phyloP scores from a whole-genome alignment of 2,888 invertebrate species.

The Copidosoma aretas region DNA sequence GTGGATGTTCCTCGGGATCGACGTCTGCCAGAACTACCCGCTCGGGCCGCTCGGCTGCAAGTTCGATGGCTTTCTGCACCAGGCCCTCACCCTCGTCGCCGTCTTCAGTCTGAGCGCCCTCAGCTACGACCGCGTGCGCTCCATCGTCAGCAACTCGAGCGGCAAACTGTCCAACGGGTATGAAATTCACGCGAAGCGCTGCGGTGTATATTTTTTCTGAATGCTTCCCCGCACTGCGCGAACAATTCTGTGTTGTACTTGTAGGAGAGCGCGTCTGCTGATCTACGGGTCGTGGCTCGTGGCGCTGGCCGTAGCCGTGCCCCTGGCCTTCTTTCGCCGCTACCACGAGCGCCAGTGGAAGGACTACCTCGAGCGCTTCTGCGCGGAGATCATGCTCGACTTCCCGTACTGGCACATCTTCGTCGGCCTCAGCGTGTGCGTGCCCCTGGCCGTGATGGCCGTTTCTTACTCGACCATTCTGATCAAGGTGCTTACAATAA shows the following conservation, averaged over 20 bases:
- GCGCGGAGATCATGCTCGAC: conserved; percentile 71
- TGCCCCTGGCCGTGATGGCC: conserved; percentile 77
- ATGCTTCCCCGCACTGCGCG: too few species aligned
- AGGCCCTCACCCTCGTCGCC: conserved; percentile 75
- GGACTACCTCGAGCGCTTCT: conserved; percentile 78
- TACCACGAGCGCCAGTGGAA: conserved; percentile 78
- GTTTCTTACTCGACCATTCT: conserved; percentile 78
- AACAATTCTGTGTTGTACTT: background rate
- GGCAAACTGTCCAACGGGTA: conserved; percentile 47
- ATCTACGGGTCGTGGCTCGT: conserved; percentile 73
- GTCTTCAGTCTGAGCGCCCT: conserved; percentile 80
- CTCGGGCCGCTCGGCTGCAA: conserved; percentile 77
- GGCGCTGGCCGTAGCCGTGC: conserved; percentile 70
- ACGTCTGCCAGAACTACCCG: conserved; percentile 81
- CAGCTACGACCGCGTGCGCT: conserved; percentile 83
- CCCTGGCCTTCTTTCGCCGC: conserved; percentile 70
- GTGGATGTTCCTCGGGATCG: conserved; percentile 76
- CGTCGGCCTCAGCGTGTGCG: conserved; percentile 77
- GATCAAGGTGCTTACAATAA: conserved; percentile 71
- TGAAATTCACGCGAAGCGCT: too few species aligned
- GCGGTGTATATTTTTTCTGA: conserved; percentile 14
- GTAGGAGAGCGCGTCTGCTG: conserved; percentile 69
- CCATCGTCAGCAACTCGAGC: conserved; percentile 65
- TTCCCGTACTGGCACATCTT: conserved; percentile 82
- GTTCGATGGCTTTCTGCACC: conserved; percentile 78